Base-by-base conservation (phyloP, 2,797 vertebrate genomes). In the Propithecus perrieri region DNA sequence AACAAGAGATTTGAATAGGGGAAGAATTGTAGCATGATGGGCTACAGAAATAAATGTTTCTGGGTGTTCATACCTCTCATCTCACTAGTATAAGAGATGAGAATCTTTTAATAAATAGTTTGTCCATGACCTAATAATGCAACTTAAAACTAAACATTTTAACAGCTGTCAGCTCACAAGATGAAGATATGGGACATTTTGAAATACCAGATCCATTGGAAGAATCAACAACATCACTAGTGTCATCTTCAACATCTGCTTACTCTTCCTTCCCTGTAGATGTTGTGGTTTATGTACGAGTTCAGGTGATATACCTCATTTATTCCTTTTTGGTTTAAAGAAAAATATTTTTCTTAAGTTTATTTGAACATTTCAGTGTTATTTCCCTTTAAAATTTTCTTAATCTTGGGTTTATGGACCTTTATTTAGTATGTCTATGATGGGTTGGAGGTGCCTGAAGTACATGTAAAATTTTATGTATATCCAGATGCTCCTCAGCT, bases 211-310 rank as follows among this genome's bases (percentile, higher is more conserved):
- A 99, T 75, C 99, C 99, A 2, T 97, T 99, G 94, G 99, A 99
- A 95, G 99, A 99, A 94, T 99, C 99, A 7, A 99, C 99, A 89
- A 99, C 99, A 61, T 99, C 99, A 4, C 97, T 99, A 92, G 99
- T 99, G 26, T 99, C 99, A 0, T 99, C 99, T 3, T 99, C 99
- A 17, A 99, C 99, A 0, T 99, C 99, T 2, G 99, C 99, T 5
- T 99, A 99, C 97, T 99, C 99, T 46, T 99, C 99, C 88, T 99
- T 99, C 96, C 99, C 99, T 10, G 99, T 99, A 61, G 99, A 99
- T 46, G 99, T 99, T 79, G 99, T 99, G 2, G 99, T 99, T 91
- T 99, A 99, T 35, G 99, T 99, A 95, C 99, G 99, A 98, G 99
- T 99, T 89, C 99, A 99, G 99, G 99, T 99, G 98, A 97, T 95